These are phyloP conservation scores for Dreissena polymorpha DNA, from an alignment of 1,140 invertebrate species.

Conservation along the genomic window DNA sequence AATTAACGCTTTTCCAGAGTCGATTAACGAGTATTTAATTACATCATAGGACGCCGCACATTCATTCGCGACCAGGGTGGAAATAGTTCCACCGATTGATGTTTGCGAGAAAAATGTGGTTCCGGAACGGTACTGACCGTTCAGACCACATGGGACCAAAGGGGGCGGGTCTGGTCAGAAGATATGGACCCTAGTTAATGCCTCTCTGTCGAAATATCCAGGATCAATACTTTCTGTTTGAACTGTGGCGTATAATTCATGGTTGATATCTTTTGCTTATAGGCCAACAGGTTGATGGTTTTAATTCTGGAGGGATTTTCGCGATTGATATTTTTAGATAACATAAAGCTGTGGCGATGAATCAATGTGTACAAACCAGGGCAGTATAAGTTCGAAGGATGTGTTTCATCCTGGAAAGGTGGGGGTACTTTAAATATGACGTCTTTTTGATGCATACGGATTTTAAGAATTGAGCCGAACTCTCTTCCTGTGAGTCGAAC, in stretches of 20 bases:
- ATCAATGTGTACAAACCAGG: no score
- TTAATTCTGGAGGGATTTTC: no score
- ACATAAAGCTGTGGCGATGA: no score
- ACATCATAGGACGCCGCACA: slow-evolving; percentile 11
- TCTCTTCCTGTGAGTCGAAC: no score
- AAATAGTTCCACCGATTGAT: not conserved
- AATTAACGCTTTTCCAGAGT: slow-evolving; percentile 21
- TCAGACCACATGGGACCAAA: not conserved
- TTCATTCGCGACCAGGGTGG: not conserved
- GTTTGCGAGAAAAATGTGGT: not conserved
- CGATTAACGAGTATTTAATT: slow-evolving; percentile 39
- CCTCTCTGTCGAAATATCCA: not conserved
- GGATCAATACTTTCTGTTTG: not conserved
- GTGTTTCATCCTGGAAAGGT: no score
- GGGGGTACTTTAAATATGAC: no score
- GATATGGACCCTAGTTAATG: not conserved
- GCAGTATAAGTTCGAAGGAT: no score
- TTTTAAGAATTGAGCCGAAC: no score
- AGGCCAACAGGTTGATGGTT: not conserved
- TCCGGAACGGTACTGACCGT: not conserved
- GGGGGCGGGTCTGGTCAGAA: not conserved
- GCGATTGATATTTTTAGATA: no score
- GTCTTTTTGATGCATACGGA: no score
- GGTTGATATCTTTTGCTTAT: not conserved
- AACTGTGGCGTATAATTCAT: not conserved